Percentiles rank a stretch among this genome's conserved stretches.
These are phyloP conservation scores for Arvicanthis niloticus DNA, from an alignment of 2,113 vertebrate genomes.

Conservation along the genomic window DNA sequence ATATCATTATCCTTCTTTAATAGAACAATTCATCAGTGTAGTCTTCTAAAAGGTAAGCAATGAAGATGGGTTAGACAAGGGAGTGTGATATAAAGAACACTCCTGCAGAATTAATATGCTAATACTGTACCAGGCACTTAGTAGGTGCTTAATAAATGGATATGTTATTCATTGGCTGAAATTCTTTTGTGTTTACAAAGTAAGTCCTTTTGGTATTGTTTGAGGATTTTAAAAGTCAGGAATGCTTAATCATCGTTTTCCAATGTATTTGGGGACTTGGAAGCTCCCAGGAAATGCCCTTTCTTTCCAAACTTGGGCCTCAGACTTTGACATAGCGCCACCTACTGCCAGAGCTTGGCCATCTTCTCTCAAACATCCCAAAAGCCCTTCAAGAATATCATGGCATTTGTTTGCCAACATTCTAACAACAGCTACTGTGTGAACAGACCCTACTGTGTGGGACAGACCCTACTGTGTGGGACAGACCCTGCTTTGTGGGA, in stretches of 20 bases:
- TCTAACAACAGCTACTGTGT: neutral
- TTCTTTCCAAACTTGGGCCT: neutral
- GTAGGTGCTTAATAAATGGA: constrained; percentile 65
- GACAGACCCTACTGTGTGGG: neutral
- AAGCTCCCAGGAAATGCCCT: neutral
- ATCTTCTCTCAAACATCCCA: neutral
- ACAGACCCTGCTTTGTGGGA: neutral
- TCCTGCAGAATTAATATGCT: constrained; percentile 79
- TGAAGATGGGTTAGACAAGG: constrained; percentile 81
- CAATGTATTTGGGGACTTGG: constrained; percentile 37
- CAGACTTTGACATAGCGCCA: constrained; percentile 73
- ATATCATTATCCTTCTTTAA: constrained; percentile 83
- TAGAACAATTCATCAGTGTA: constrained; percentile 84
- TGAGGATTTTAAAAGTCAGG: constrained; percentile 81
- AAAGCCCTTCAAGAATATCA: neutral
- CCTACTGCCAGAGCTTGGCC: constrained; percentile 27
- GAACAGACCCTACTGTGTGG: neutral
- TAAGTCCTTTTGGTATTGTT: constrained; percentile 77
- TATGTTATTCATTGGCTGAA: constrained; percentile 76
- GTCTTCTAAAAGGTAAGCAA: constrained; percentile 85
- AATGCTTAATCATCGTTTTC: constrained; percentile 79
- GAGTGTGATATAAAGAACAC: constrained; percentile 75
- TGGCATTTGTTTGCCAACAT: neutral
- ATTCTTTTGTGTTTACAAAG: constrained; percentile 76
- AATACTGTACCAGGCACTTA: constrained; percentile 61